These are phyloP conservation scores for Arnoldichthys spilopterus DNA, from an alignment of 2,797 vertebrate species.

Conservation along the genomic window DNA sequence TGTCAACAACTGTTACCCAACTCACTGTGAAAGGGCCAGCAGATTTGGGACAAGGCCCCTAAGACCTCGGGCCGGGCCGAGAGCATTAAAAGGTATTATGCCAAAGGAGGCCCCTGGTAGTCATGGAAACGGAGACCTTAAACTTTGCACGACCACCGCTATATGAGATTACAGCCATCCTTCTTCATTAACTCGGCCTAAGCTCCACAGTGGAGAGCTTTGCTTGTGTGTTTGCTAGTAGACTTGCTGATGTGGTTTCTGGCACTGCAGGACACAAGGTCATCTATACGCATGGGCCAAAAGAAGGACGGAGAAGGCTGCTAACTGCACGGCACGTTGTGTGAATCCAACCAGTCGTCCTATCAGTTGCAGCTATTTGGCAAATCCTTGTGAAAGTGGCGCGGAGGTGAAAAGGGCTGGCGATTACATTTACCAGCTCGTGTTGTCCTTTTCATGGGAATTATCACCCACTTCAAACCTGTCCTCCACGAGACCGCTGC, in stretches of 20 bases:
- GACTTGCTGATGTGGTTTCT: neutral
- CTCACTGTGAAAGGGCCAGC: constrained; percentile 26
- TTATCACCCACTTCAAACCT: constrained; percentile 55
- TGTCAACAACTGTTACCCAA: constrained; percentile 44
- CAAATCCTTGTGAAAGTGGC: constrained; percentile 69
- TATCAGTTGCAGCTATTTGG: constrained; percentile 68
- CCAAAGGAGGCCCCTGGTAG: constrained; percentile 28
- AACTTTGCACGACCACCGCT: neutral
- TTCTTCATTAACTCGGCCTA: constrained; percentile 5
- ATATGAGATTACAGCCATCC: constrained; percentile 15
- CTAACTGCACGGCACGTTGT: too few relatives aligned
- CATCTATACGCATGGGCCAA: too few relatives aligned
- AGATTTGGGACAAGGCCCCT: constrained; percentile 28
- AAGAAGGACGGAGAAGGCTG: too few relatives aligned
- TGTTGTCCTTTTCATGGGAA: constrained; percentile 11
- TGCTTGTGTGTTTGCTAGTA: too few relatives aligned
- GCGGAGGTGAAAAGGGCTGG: constrained; percentile 72
- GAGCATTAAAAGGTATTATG: constrained; percentile 47
- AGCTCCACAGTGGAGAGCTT: too few relatives aligned
- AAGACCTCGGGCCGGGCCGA: constrained; percentile 29
- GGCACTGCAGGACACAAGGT: neutral
- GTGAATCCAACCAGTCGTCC: constrained; percentile 61
- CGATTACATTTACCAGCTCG: constrained; percentile 62
- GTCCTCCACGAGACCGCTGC: neutral
- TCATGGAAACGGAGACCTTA: constrained; percentile 43